Evolutionary conservation across 2,888 invertebrate species (phyloP), one percentile per base, ranked within the genome.

Genomic region (Drosophila cognata): DNA sequence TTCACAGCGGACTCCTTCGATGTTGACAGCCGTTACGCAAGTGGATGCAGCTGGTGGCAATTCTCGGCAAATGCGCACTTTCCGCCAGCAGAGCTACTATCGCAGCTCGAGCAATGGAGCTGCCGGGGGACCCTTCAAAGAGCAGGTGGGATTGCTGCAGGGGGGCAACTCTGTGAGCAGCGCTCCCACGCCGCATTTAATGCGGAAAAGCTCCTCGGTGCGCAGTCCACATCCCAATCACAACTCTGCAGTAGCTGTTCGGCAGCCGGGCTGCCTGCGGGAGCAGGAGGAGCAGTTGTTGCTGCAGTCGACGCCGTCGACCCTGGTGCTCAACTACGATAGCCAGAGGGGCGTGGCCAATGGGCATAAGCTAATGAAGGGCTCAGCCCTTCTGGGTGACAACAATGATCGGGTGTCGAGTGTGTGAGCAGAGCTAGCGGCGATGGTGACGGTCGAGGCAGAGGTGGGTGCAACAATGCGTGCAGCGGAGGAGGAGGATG

Each of bases 1-100:
- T 77, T 93, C 93, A 2, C 92, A 93, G 76, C 90, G 93, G 66
- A 93, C 92, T 13, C 92, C 92, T 2, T 93, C 93, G n/a, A 89
- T 93, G 88, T 81, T 92, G 80, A 93, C 93, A 25, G 93, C 92
- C 16, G 92, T 93, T n/a, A 93, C 93, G 13, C 93, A 92, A 75
- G 86, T 93, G 61, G 93, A 93, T 66, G 88, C 82, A 18, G 90
- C 85, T 64, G 91, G 90, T 6, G 88, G 86, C 58, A 82, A 77
- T 62, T 91, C 89, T 6, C 81, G 93, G 2, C 91, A 92, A 59
- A 83, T 91, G 63, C 85, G 93, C 25, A 86, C 88, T 11, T 92
- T 85, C 59, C 91, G 93, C 4, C 93, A 92, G 64, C 81, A 92
- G 51, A 92, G 92, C 66, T 93, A 91, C 64, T 91, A 91, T 66